Percentiles rank a stretch among this genome's conserved stretches.
phyloP scores from a whole-genome alignment of 2,888 invertebrate genomes.

The Horisme vitalbata region DNA sequence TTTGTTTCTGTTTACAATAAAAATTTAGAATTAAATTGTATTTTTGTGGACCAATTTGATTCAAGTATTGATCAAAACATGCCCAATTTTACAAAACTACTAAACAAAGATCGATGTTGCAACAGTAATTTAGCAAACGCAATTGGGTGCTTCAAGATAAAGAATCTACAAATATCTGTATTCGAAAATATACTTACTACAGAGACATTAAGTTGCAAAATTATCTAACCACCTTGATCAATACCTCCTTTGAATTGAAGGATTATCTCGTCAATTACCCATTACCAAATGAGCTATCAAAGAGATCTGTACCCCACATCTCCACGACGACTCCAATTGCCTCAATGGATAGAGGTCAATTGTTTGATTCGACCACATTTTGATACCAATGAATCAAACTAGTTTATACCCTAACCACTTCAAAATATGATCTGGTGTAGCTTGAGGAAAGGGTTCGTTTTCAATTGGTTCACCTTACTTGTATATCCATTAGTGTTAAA shows the following conservation, averaged over 20 bases:
- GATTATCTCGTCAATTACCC: slow-evolving; percentile 37
- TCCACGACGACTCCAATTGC: slow-evolving; percentile 55
- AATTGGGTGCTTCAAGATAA: no score
- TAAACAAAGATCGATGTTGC: no score
- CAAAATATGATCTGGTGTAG: slow-evolving; percentile 6
- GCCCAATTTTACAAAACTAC: no score
- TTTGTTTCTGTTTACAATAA: no score
- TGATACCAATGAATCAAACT: slow-evolving; percentile 11
- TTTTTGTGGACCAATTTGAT: no score
- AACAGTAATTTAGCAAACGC: no score
- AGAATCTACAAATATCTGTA: no score
- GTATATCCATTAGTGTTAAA: slow-evolving; percentile 33
- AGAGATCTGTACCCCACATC: slow-evolving; percentile 54
- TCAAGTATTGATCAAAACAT: no score
- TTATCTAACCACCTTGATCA: no score
- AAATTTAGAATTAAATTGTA: no score
- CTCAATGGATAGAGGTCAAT: slow-evolving; percentile 62
- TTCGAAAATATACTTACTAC: no score
- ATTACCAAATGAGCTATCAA: slow-evolving; percentile 55
- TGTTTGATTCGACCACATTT: slow-evolving; percentile 46
- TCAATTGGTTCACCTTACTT: slow-evolving; percentile 36
- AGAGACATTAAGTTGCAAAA: no score
- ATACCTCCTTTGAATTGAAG: background rate
- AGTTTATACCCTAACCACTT: slow-evolving; percentile 10
- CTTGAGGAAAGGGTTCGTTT: slow-evolving; percentile 4